phyloP scores from a whole-genome alignment of 2,113 vertebrate species.

The Reinhardtius hippoglossoides region DNA sequence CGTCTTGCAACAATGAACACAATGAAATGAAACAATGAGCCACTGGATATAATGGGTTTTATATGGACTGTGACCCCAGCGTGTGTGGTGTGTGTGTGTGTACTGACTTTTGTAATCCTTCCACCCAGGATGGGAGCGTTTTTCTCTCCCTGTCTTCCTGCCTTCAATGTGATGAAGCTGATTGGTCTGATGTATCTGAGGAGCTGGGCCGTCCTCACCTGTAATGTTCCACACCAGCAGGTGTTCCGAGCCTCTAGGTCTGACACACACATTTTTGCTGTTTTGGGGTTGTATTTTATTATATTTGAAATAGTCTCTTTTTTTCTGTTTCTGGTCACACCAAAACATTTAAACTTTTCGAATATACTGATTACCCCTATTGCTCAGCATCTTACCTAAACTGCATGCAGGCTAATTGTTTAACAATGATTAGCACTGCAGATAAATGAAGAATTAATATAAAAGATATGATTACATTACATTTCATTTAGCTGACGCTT shows the following conservation, averaged over 20 bases:
- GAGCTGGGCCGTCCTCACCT: slow-evolving; percentile 98
- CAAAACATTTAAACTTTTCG: no score
- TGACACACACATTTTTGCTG: slow-evolving; percentile 24
- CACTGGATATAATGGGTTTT: slow-evolving; percentile 40
- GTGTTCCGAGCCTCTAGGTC: slow-evolving; percentile 97
- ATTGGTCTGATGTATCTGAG: slow-evolving; percentile 98
- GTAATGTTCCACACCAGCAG: slow-evolving; percentile 97
- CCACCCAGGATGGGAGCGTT: slow-evolving; percentile 95
- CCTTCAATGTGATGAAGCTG: slow-evolving; percentile 95
- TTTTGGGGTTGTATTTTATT: no score
- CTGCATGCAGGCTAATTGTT: no score
- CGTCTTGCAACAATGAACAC: slow-evolving; percentile 44
- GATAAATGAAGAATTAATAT: no score
- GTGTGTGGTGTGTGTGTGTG: slow-evolving; percentile 24
- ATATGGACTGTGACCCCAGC: slow-evolving; percentile 29
- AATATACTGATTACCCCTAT: no score
- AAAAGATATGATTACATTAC: no score
- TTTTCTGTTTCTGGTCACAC: no score
- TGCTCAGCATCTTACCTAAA: no score
- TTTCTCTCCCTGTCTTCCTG: slow-evolving; percentile 98
- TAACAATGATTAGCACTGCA: no score
- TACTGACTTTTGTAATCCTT: neutral
- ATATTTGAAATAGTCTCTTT: no score
- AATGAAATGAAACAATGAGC: slow-evolving; percentile 55
- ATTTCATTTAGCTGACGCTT: no score